Conservation (phyloP, 2,888 invertebrate species). For the Agrilus cyanescens region DNA sequence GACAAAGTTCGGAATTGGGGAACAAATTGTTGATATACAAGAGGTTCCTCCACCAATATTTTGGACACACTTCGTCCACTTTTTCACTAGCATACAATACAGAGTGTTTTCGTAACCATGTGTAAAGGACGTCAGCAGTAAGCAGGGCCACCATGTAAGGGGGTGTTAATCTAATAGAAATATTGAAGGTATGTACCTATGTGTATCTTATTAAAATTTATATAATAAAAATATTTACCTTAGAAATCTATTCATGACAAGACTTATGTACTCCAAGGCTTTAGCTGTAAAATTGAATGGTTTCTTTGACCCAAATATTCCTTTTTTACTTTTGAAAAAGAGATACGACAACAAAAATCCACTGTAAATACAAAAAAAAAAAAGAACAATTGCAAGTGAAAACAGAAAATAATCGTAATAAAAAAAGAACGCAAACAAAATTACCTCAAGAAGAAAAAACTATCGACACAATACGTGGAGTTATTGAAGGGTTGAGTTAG, state of each 20-base stretch:
- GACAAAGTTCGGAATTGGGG: slow-evolving; percentile 35
- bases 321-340: slow-evolving; percentile 23
- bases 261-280: slow-evolving; percentile 19
- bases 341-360: slow-evolving; percentile 26
- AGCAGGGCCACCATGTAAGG: slow-evolving; percentile 34
- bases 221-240: too few species aligned
- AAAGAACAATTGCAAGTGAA: too few species aligned
- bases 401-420: slow-evolving; percentile 1
- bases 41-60: slow-evolving; percentile 43
- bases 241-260: slow-evolving; percentile 31
- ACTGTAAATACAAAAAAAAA: slow-evolving; percentile 16
- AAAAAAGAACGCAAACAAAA: neutral
- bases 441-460: slow-evolving; percentile 37
- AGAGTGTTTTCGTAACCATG: slow-evolving; percentile 31
- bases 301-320: slow-evolving; percentile 10
- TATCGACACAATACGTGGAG: slow-evolving; percentile 38
- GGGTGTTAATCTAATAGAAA: slow-evolving; percentile 34
- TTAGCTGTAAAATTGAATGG: slow-evolving; percentile 14
- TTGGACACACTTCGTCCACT: slow-evolving; percentile 33
- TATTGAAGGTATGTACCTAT: neutral
- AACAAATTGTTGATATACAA: slow-evolving; percentile 40
- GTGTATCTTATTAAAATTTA: too few species aligned
- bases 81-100: slow-evolving; percentile 31
- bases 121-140: slow-evolving; percentile 31
- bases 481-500: slow-evolving; percentile 34